These are phyloP conservation scores for Lochmaea capreae DNA, from an alignment of 2,888 invertebrate species.

Conservation along the genomic window DNA sequence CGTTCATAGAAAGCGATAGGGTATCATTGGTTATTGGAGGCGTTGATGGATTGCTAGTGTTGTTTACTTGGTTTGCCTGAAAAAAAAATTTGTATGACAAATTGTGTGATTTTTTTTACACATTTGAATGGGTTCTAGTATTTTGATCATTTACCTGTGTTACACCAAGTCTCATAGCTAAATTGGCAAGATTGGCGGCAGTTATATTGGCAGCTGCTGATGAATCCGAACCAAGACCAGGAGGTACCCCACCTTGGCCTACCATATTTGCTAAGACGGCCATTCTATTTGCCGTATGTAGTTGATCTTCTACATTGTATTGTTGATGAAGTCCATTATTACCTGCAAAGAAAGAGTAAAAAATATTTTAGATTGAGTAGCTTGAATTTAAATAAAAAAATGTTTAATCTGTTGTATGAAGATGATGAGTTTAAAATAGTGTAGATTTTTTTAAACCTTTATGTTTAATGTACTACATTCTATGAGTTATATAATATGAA, in stretches of 20 bases:
- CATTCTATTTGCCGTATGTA: constrained; percentile 72
- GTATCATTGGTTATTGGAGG: constrained; percentile 66
- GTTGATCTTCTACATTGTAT: constrained; percentile 73
- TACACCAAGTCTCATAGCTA: constrained; percentile 76
- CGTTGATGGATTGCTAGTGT: constrained; percentile 65
- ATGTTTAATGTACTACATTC: too few relatives aligned
- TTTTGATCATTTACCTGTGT: constrained; percentile 58
- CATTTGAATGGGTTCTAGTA: neutral
- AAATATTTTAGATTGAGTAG: too few relatives aligned
- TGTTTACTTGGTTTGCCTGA: constrained; percentile 65
- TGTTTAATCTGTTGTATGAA: too few relatives aligned
- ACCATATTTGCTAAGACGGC: constrained; percentile 79
- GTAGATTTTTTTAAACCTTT: too few relatives aligned
- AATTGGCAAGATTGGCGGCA: constrained; percentile 76
- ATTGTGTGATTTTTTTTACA: too few relatives aligned
- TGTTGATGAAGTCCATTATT: constrained; percentile 73
- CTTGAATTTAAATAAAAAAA: too few relatives aligned
- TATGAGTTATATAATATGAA: too few relatives aligned
- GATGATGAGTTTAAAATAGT: too few relatives aligned
- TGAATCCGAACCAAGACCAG: constrained; percentile 68
- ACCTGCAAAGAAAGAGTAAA: constrained; percentile 55
- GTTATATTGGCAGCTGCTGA: constrained; percentile 72
- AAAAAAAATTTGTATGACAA: too few relatives aligned
- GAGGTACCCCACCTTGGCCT: constrained; percentile 72
- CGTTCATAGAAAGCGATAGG: constrained; percentile 66